Conservation (phyloP, 2,113 vertebrate species). For the Melanerpes formicivorus region DNA sequence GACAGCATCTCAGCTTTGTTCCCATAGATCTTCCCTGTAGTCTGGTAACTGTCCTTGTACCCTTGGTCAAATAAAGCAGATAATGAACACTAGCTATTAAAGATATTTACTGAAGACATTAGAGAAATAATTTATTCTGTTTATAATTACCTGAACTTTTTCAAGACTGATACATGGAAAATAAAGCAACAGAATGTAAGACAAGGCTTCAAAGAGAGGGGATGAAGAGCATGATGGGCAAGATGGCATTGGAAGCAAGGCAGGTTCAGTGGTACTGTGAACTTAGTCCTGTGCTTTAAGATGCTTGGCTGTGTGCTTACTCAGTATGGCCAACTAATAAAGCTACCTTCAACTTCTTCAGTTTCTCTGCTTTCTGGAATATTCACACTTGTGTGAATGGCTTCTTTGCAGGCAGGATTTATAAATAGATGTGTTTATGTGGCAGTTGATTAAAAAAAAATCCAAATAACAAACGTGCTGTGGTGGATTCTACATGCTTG, state of each 20-base stretch:
- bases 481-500: not conserved
- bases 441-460: constrained; percentile 1
- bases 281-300: not conserved
- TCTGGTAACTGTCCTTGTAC: not conserved
- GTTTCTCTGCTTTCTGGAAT: not conserved
- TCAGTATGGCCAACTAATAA: not conserved
- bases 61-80: not conserved
- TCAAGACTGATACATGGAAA: not conserved
- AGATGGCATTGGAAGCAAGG: not conserved
- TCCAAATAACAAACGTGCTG: not conserved
- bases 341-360: not conserved
- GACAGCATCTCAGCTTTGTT: not conserved
- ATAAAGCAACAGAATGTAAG: not conserved
- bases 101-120: not conserved
- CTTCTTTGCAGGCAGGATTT: not conserved
- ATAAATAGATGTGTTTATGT: not conserved
- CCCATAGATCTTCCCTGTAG: not conserved
- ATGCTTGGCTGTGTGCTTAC: not conserved
- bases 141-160: rapidly evolving
- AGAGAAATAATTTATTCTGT: not conserved
- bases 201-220: not conserved
- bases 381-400: not conserved
- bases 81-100: not conserved
- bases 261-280: not conserved
- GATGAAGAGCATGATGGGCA: not conserved